A percentile compares a stretch with the other conserved stretches of the same genome.
phyloP scores from a whole-genome alignment of 2,797 vertebrate genomes.

The Argya squamiceps region DNA sequence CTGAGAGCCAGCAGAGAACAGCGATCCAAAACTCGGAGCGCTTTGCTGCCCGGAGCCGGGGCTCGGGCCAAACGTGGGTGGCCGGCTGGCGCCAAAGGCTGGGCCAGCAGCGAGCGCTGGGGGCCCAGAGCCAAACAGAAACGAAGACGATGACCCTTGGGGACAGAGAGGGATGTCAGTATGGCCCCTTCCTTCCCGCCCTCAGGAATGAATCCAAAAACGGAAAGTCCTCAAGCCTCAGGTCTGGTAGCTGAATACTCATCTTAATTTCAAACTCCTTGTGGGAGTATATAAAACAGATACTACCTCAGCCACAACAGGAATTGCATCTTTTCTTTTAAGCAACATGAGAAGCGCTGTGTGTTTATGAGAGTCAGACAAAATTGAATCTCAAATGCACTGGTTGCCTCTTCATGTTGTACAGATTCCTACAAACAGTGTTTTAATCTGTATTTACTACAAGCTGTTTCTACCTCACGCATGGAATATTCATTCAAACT shows the following conservation, averaged over 20 bases:
- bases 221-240: background rate
- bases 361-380: background rate
- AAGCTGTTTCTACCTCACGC: background rate
- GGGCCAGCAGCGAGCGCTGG: slow-evolving; percentile 70
- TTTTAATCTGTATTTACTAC: background rate
- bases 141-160: slow-evolving; percentile 71
- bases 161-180: background rate
- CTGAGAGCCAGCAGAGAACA: slow-evolving; percentile 82
- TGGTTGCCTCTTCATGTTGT: background rate
- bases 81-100: slow-evolving; percentile 82
- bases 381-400: background rate
- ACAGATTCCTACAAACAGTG: background rate
- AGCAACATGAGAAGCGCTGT: background rate
- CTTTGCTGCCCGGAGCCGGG: slow-evolving; percentile 73
- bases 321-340: background rate
- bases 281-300: background rate
- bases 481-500: background rate
- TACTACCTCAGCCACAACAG: background rate
- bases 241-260: background rate
- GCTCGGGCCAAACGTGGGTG: slow-evolving; percentile 84
- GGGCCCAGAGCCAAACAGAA: slow-evolving; percentile 83
- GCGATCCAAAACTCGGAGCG: slow-evolving; percentile 84
- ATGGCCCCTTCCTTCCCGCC: rapidly evolving
- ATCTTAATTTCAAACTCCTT: background rate
- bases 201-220: background rate